Conservation (phyloP, 2,888 invertebrate genomes). For the Strigamia crassipes region DNA sequence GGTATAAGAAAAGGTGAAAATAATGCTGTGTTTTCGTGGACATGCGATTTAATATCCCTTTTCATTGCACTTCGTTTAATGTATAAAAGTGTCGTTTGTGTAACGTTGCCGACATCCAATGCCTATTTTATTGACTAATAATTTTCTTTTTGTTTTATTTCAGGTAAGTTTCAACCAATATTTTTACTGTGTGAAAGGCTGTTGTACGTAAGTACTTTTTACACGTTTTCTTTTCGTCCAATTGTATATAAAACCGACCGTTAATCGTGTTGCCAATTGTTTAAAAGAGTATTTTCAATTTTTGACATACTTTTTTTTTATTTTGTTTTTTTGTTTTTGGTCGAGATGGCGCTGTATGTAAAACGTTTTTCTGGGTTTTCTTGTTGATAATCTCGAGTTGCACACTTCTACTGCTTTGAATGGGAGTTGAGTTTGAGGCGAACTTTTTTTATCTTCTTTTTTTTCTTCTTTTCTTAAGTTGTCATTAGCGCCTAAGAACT, state of each 20-base stretch:
- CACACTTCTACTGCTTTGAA: slow-evolving; percentile 33
- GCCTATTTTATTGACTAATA: slow-evolving; percentile 23
- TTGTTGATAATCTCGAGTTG: slow-evolving; percentile 35
- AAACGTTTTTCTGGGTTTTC: background rate
- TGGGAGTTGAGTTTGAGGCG: slow-evolving; percentile 19
- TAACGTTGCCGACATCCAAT: background rate
- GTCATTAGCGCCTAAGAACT: slow-evolving; percentile 39
- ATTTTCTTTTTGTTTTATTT: slow-evolving; percentile 35
- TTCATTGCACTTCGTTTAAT: slow-evolving; percentile 36
- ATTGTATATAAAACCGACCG: too few species aligned
- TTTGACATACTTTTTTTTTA: background rate
- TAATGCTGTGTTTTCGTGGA: slow-evolving; percentile 27
- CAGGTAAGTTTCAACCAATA: slow-evolving; percentile 20
- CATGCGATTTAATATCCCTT: slow-evolving; percentile 36
- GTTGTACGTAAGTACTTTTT: background rate
- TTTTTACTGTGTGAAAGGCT: slow-evolving; percentile 32
- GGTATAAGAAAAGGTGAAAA: slow-evolving; percentile 34
- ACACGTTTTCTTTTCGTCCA: too few species aligned
- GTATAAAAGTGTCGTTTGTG: slow-evolving; percentile 26
- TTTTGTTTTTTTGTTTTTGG: background rate
- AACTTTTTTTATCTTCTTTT: background rate
- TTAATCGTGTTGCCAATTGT: too few species aligned
- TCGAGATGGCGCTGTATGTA: slow-evolving; percentile 23
- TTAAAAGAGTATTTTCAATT: too few species aligned
- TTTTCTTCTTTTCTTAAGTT: slow-evolving; percentile 8